phyloP scores from a whole-genome alignment of 2,113 vertebrate species.

The Anarrhichthys ocellatus region DNA sequence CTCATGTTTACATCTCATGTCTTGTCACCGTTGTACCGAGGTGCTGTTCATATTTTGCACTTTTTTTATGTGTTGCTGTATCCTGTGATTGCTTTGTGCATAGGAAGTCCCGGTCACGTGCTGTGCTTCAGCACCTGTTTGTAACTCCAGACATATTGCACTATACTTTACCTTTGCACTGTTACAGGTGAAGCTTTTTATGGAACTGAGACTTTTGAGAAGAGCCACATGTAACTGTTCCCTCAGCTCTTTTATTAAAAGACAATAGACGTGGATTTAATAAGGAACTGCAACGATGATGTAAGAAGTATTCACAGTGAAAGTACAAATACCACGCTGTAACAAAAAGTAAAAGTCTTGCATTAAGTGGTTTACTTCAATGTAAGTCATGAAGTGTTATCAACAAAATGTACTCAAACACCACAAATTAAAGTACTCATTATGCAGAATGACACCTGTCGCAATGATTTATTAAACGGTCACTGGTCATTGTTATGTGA shows the following conservation, averaged over 20 bases:
- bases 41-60: neutral
- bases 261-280: neutral
- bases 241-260: neutral
- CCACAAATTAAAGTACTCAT: neutral
- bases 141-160: neutral
- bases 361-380: neutral
- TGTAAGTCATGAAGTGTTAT: neutral
- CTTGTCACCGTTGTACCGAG: neutral
- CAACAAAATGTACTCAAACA: neutral
- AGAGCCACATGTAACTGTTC: neutral
- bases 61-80: neutral
- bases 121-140: neutral
- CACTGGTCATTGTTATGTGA: too few species aligned
- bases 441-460: conserved; percentile 2
- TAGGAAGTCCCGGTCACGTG: neutral
- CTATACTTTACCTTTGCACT: conserved; percentile 8
- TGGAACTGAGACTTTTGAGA: neutral
- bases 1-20: neutral
- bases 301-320: neutral
- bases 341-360: neutral
- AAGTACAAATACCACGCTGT: neutral
- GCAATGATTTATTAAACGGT: neutral
- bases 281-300: neutral
- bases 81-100: neutral
- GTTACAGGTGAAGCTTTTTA: neutral